A percentile compares a stretch with the other conserved stretches of the same genome.
These are phyloP conservation scores for Heliconius congener DNA, from an alignment of 1,140 invertebrate species.

Conservation along the genomic window DNA sequence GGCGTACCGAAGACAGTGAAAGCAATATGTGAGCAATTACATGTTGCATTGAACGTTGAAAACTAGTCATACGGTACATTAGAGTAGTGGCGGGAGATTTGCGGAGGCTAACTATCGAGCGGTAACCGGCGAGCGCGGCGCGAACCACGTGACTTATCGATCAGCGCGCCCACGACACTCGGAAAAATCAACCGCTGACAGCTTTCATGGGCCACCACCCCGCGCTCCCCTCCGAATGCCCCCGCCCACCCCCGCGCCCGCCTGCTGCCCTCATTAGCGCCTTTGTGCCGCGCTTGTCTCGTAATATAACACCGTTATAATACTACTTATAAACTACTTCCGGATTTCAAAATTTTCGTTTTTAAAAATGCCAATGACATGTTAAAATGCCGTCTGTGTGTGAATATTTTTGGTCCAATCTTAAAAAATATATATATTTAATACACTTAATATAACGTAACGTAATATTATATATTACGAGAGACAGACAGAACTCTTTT, in stretches of 20 bases:
- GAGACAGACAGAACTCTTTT: background rate
- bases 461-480: background rate
- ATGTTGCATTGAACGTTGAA: conserved; percentile 32
- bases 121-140: conserved; percentile 58
- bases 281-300: conserved; percentile 76
- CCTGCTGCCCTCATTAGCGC: conserved; percentile 74
- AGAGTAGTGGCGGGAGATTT: conserved; percentile 72
- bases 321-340: conserved; percentile 64
- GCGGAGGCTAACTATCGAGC: conserved; percentile 77
- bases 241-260: no score
- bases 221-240: conserved; percentile 35
- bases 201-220: conserved; percentile 48
- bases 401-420: background rate
- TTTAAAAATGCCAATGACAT: background rate
- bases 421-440: background rate
- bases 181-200: conserved; percentile 80
- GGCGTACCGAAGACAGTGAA: background rate
- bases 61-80: conserved; percentile 46
- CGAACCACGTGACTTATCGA: conserved; percentile 78
- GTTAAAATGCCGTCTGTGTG: background rate
- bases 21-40: conserved; percentile 27
- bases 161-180: conserved; percentile 78
- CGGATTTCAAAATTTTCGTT: conserved; percentile 33
- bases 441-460: background rate
- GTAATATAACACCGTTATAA: conserved; percentile 75